Conservation (phyloP, 2,888 invertebrate genomes). For the Heliconius ismenius region DNA sequence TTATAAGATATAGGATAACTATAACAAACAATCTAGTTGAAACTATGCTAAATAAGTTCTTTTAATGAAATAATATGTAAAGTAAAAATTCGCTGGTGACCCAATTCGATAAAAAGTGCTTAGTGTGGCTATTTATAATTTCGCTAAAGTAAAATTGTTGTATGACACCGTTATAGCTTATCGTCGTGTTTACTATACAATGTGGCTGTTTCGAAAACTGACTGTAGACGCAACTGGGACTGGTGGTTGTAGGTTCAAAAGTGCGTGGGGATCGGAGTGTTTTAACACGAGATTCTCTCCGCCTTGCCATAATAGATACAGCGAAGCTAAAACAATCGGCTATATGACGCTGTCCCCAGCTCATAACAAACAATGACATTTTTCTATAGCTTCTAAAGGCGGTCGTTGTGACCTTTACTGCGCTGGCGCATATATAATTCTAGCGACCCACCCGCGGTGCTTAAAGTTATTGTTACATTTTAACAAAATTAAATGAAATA, state of each 20-base stretch:
- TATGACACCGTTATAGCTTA: neutral
- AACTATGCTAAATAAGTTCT: neutral
- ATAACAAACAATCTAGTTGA: neutral
- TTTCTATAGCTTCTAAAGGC: constrained; percentile 5
- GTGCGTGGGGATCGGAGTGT: neutral
- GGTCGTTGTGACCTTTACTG: neutral
- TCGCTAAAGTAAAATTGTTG: neutral
- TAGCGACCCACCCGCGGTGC: no score
- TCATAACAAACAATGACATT: neutral
- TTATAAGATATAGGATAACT: no score
- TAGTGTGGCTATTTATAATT: neutral
- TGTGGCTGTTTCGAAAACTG: no score
- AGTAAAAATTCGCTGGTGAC: neutral
- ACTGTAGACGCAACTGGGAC: no score
- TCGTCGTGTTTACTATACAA: neutral
- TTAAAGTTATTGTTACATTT: no score
- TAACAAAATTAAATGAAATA: no score
- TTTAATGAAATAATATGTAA: neutral
- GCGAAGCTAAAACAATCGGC: neutral
- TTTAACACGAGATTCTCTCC: neutral
- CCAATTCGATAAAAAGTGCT: neutral
- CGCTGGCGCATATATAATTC: neutral
- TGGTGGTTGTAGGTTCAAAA: neutral
- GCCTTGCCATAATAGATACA: neutral
- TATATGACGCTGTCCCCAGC: neutral